A percentile compares a stretch with the other conserved stretches of the same genome.
Evolutionary conservation across 2,797 vertebrate species (phyloP).

Genomic region (Geranospiza caerulescens): DNA sequence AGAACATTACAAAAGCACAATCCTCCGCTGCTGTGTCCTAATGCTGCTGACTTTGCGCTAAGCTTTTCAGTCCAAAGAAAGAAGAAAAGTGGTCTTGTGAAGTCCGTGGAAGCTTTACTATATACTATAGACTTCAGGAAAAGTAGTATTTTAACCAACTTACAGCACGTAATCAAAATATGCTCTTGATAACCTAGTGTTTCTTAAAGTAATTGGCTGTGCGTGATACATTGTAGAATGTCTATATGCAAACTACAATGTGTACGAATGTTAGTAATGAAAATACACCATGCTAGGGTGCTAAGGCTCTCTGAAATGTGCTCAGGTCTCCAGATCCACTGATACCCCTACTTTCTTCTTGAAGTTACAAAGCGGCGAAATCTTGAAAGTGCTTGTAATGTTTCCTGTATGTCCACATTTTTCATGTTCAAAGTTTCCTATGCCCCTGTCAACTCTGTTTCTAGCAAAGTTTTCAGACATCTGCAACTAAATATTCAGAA

Average conservation of each 20-base stretch:
- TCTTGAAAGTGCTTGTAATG: background rate
- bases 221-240: background rate
- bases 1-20: background rate
- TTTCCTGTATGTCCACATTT: background rate
- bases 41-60: background rate
- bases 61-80: background rate
- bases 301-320: background rate
- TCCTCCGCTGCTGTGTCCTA: background rate
- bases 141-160: background rate
- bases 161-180: background rate
- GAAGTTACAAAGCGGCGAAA: background rate
- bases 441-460: background rate
- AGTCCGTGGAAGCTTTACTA: background rate
- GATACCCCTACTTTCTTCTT: background rate
- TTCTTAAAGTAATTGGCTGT: background rate
- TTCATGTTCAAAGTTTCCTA: background rate
- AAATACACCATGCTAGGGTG: background rate
- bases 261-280: background rate
- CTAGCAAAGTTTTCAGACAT: background rate
- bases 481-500: background rate
- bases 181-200: fast-evolving
- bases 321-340: background rate
- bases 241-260: background rate
- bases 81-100: background rate
- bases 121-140: background rate